Evolutionary conservation across 2,113 vertebrate genomes (phyloP).

Genomic region (Centropus bengalensis): DNA sequence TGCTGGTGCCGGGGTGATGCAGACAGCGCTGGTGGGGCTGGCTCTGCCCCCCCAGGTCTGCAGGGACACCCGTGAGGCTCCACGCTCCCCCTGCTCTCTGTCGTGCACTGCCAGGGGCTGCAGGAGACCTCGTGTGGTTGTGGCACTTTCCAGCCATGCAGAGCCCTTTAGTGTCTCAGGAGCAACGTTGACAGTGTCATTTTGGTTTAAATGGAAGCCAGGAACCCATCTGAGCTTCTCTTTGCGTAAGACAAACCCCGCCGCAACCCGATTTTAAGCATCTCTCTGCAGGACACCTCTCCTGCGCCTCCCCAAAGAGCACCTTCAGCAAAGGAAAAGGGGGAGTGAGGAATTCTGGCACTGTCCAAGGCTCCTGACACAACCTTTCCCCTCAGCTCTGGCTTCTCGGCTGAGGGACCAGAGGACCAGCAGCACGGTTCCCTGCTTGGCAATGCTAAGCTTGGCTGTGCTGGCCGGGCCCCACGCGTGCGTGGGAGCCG

Average conservation of each 20-base stretch:
- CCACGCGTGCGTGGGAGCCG: not conserved
- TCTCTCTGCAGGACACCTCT: not conserved
- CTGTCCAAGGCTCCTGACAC: not conserved
- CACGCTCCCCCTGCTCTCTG: not conserved
- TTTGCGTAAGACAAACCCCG: not conserved
- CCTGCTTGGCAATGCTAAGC: slow-evolving; percentile 19
- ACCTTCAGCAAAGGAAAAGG: not conserved
- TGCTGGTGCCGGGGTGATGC: not conserved
- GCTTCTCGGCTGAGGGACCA: not conserved
- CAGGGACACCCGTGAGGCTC: not conserved
- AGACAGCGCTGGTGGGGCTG: not conserved
- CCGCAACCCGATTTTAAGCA: not conserved
- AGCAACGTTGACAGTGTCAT: not conserved
- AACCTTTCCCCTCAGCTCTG: not conserved
- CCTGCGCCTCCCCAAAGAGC: not conserved
- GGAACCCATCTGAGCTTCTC: not conserved
- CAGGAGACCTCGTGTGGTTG: not conserved
- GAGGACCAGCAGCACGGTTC: slow-evolving; percentile 3
- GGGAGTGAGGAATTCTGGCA: not conserved
- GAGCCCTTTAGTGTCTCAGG: not conserved
- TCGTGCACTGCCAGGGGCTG: not conserved
- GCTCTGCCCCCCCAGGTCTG: not conserved
- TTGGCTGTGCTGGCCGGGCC: slow-evolving; percentile 1
- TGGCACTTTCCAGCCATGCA: not conserved
- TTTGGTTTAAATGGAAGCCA: not conserved